A percentile compares a stretch with the other conserved stretches of the same genome.
phyloP scores from a whole-genome alignment of 2,797 vertebrate species.

The Carduelis carduelis region DNA sequence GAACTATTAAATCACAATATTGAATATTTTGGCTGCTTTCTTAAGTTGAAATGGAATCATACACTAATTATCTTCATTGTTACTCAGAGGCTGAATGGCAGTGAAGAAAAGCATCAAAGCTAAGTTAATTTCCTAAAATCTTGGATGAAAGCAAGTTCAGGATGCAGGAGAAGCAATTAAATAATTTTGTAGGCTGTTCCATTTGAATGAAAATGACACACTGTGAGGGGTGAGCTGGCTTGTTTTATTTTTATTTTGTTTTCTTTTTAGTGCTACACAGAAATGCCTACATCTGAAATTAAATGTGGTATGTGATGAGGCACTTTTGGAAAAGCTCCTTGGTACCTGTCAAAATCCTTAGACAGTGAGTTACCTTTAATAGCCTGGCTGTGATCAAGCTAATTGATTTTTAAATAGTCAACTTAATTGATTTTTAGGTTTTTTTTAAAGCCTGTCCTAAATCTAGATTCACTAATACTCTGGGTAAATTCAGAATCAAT shows the following conservation, averaged over 20 bases:
- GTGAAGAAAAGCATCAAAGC: not conserved
- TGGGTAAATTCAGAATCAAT: not conserved
- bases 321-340: not conserved
- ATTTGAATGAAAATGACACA: not conserved
- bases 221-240: not conserved
- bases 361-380: not conserved
- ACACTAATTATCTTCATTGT: not conserved
- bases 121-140: not conserved
- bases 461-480: not conserved
- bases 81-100: not conserved
- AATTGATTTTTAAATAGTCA: not conserved
- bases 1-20: not conserved
- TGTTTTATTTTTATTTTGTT: not conserved
- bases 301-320: not conserved
- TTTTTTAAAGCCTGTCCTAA: not conserved
- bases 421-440: not conserved
- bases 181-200: not conserved
- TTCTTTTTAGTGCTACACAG: not conserved
- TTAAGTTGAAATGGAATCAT: not conserved
- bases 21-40: not conserved
- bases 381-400: not conserved
- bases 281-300: not conserved
- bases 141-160: not conserved
- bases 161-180: not conserved
- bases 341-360: not conserved